Base-by-base conservation (phyloP, 2,797 vertebrate genomes). In the Scolopax rusticola region DNA sequence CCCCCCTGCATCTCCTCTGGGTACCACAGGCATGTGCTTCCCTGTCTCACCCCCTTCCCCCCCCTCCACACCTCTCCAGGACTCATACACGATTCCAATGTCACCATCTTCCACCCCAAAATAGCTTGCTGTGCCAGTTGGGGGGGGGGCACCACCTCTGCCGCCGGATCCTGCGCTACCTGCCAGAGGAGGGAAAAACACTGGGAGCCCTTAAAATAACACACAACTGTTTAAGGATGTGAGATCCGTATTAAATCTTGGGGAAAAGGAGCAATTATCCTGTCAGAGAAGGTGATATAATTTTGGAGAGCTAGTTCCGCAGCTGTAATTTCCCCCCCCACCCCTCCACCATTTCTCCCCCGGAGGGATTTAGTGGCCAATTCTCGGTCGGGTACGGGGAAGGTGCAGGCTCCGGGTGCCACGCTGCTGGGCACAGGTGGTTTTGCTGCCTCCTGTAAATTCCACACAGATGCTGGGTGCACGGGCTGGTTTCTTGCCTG, bases 201-300 rank as follows among this genome's bases (percentile, higher is more conserved):
- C 80, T 12, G 36, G 80, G 96, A 96, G 87, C 80, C 87, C 96
- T 98, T 97, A 98, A 98, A 98, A 97, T 95, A 97, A 93, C 96
- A 91, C 92, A 51, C 84, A 41, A 73, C 86, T 97, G 93, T 94
- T 98, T 97, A 96, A 96, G 96, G 97, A 96, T 80, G 84, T 90
- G 96, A 97, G 95, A 93, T 83, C 96, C 76, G 81, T 81, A 93
- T 88, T 98, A 98, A 98, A 98, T 98, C 97, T 97, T 38, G 0
- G 95, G 95, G 94, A 98, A 97, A 98, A 97, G 97, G 97, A 97
- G 97, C 98, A 98, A 98, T 98, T 98, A 98, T 93, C 74, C 96
- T 98, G 98, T 98, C 98, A 98, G 93, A 70, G 87, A 77, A 97
- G 97, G 97, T 96, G 98, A 98, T 95, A 96, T 84, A 96, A 97